Evolutionary conservation across 2,888 invertebrate genomes (phyloP).

Genomic region (Crepidodera aurea): DNA sequence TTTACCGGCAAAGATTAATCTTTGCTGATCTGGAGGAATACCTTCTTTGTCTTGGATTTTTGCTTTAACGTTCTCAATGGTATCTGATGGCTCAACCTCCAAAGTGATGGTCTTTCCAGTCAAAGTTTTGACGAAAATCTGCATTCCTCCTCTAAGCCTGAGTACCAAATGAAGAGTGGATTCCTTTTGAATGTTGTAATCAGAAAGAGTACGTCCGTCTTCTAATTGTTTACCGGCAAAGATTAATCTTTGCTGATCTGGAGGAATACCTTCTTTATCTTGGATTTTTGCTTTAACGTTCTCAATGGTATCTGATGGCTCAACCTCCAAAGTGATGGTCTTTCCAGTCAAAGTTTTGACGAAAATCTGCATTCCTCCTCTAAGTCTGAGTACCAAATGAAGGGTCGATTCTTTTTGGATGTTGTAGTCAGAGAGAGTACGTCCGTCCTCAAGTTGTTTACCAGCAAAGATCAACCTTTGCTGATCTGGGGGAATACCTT

Average conservation of each 20-base stretch:
- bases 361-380: conserved; percentile 71
- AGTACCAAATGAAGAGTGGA: conserved; percentile 67
- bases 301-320: conserved; percentile 72
- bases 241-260: conserved; percentile 70
- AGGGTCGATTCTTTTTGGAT: conserved; percentile 71
- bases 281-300: conserved; percentile 71
- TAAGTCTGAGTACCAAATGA: conserved; percentile 65
- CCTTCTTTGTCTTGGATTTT: conserved; percentile 78
- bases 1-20: conserved; percentile 71
- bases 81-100: conserved; percentile 68
- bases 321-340: conserved; percentile 66
- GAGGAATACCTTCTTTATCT: conserved; percentile 66
- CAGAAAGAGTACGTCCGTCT: conserved; percentile 72
- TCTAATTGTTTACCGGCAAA: conserved; percentile 76
- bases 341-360: conserved; percentile 64
- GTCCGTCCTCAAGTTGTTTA: conserved; percentile 75
- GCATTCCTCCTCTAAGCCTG: conserved; percentile 66
- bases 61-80: conserved; percentile 69
- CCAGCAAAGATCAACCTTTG: conserved; percentile 73
- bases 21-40: conserved; percentile 70
- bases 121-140: conserved; percentile 70
- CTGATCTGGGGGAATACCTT: conserved; percentile 68
- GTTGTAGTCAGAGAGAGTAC: conserved; percentile 73
- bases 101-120: conserved; percentile 68
- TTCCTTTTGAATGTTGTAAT: conserved; percentile 74